Percentiles rank a stretch among this genome's conserved stretches.
These are phyloP conservation scores for Darevskia mixta DNA, from an alignment of 2,797 vertebrate species.

Conservation along the genomic window DNA sequence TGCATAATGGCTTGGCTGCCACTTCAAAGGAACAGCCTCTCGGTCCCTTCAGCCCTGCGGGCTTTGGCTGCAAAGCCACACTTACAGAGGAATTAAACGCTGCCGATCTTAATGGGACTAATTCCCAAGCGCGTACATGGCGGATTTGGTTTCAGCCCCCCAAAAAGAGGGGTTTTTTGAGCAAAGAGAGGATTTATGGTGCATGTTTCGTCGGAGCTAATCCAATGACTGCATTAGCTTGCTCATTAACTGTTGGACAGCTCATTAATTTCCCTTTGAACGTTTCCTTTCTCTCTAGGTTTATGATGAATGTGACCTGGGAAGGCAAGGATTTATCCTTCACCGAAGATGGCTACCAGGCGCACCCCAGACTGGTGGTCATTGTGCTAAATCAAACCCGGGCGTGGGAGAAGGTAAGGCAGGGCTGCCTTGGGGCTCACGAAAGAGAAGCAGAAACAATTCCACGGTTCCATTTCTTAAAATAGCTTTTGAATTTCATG, in stretches of 20 bases:
- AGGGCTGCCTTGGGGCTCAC: accelerated
- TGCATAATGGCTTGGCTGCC: slow-evolving; percentile 10
- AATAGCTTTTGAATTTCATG: not conserved
- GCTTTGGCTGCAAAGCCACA: not conserved
- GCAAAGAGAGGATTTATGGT: slow-evolving; percentile 43
- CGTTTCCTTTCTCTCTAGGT: slow-evolving; percentile 82
- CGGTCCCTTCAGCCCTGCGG: accelerated
- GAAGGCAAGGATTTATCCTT: slow-evolving; percentile 96
- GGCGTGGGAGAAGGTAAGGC: slow-evolving; percentile 94
- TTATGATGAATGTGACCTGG: slow-evolving; percentile 99
- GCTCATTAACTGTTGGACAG: slow-evolving; percentile 63
- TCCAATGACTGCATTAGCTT: slow-evolving; percentile 43
- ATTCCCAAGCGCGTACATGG: not conserved
- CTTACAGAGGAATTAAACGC: not conserved
- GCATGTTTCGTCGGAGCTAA: slow-evolving; percentile 50
- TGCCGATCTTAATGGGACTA: not conserved
- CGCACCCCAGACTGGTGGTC: slow-evolving; percentile 93
- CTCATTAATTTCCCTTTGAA: slow-evolving; percentile 70
- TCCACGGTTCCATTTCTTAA: not conserved
- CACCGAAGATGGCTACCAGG: slow-evolving; percentile 96
- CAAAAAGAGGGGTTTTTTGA: not conserved
- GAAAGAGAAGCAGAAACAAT: not conserved
- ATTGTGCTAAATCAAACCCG: slow-evolving; percentile 95
- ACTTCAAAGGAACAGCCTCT: not conserved
- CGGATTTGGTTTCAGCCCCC: not conserved